Base-by-base conservation (phyloP, 2,888 invertebrate species). In the Mamestra brassicae region DNA sequence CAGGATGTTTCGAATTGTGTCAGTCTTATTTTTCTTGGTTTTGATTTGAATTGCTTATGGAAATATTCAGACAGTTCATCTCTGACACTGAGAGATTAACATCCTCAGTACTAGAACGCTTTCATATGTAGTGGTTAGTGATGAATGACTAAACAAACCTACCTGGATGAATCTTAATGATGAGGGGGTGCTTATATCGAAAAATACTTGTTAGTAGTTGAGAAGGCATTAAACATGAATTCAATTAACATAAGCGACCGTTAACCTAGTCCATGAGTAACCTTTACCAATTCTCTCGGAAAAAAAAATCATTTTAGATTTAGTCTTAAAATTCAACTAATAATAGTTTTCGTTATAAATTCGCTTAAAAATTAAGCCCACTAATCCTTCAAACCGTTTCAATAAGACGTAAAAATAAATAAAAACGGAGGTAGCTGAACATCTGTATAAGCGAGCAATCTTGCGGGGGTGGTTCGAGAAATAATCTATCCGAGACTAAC, bases 381-480 rank as follows among this genome's bases (percentile, higher is more conserved):
- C 86, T 90, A 89, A 92, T 90, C 89, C 85, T 85, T 85, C 85
- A 74, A 88, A 84, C 85, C 87, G 86, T 89, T 90, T 83, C 81
- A 87, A 85, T 85, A 81, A 86, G 90, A 89, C 88, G 85, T 89
- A 85, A 87, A 26, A 90, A 91, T 89, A 86, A 89, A 88, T 88
- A 89, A 85, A 86, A 88, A 81, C 74, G 57, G 83, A 80, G 75
- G 85, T 90, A 86, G 87, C 85, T 87, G 92, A 93, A 95, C 96
- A 96, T 96, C 96, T 96, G 96, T 96, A 95, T 96, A 95, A 92
- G 92, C 93, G 93, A 91, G 90, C 94, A 95, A 95, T 96, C 95
- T 96, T 95, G 94, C 93, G 96, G 94, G 96, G 96, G 96, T 93
- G 89, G 94, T 94, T 94, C 94, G 95, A 94, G 96, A 96, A 96